Base-by-base conservation (phyloP, 30 jellyfish, hydroid and myxozoan genomes). In the Mastigias papua region DNA sequence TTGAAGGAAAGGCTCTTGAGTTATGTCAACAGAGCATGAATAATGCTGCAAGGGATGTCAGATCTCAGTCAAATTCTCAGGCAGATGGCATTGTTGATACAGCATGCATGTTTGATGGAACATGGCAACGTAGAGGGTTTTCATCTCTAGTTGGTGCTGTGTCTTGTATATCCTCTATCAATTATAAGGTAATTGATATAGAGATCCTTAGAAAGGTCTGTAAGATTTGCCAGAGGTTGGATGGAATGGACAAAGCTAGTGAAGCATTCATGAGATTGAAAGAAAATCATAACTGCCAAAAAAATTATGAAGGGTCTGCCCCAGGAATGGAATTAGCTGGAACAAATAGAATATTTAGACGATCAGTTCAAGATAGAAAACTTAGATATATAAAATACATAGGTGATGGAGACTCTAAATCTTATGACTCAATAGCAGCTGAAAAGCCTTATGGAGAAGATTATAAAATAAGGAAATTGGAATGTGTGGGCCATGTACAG, bases 401-500 rank as follows among this genome's bases (percentile, higher is more conserved):
- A 23, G 81, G 81, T 5, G 81, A 69, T 69, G 0, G 61, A 11
- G 81, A 69, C 62, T 5, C 81, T 34, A 29, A 23, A 27, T 28
- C 60, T 28, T 69, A 69, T 69, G 50, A 35, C 23, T 16, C 81
- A 28, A 69, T 69, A 23, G 60, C 81, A 17, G 35, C 32, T 29
- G 81, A 69, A 20, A 69, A 32, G 62, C 81, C 81, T 22, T 32
- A 69, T 69, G 60, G 81, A 42, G 87, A 51, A 11, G 73, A 76
- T 49, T 34, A 23, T 22, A 62, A 33, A 49, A 27, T 76, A 37
- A 30, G n/a, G 61, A 76, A 58, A 78, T 25, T 30, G 57, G 48
- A 76, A 57, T 51, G 87, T 46, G 73, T 76, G 27, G 76, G 87
- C 31, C 75, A 76, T 32, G 69, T 76, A 22, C 87, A 76, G 76